These are phyloP conservation scores for Acrossocheilus fasciatus DNA, from an alignment of 2,797 vertebrate genomes.

Conservation along the genomic window DNA sequence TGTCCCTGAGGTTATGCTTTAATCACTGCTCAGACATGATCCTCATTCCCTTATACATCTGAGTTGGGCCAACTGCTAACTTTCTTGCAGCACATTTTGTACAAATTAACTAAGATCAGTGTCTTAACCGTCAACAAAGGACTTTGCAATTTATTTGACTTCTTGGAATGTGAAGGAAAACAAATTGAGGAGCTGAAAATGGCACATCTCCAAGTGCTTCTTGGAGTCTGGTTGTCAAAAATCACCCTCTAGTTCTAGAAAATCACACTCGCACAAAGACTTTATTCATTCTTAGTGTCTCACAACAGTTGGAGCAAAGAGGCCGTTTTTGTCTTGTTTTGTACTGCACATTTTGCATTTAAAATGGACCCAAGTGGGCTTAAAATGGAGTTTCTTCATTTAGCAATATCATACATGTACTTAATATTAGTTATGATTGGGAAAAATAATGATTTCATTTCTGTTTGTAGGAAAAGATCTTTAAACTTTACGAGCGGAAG, in stretches of 20 bases:
- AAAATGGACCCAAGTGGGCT: not conserved
- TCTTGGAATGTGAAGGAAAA: slow-evolving; percentile 23
- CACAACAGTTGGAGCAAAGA: not conserved
- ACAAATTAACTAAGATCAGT: slow-evolving; percentile 10
- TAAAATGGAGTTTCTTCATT: not conserved
- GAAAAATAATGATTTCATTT: not conserved
- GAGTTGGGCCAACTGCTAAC: not conserved
- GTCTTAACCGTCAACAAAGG: not conserved
- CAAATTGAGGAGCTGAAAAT: slow-evolving; percentile 2
- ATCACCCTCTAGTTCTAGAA: slow-evolving; percentile 66
- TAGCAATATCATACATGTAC: not conserved
- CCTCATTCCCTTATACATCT: not conserved
- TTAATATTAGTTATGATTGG: not conserved
- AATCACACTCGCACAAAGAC: slow-evolving; percentile 54
- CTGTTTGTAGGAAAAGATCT: slow-evolving; percentile 91
- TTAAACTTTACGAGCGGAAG: slow-evolving; percentile 93
- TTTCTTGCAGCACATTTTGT: slow-evolving; percentile 32
- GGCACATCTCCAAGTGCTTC: slow-evolving; percentile 47
- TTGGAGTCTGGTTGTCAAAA: slow-evolving; percentile 72
- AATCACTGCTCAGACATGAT: slow-evolving; percentile 41
- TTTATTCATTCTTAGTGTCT: slow-evolving; percentile 59
- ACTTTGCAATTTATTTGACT: not conserved
- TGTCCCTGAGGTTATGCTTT: slow-evolving; percentile 50
- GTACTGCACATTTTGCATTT: not conserved
- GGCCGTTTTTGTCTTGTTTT: not conserved